Conservation (phyloP, 1,140 invertebrate genomes). For the Gonioctena quinquepunctata region DNA sequence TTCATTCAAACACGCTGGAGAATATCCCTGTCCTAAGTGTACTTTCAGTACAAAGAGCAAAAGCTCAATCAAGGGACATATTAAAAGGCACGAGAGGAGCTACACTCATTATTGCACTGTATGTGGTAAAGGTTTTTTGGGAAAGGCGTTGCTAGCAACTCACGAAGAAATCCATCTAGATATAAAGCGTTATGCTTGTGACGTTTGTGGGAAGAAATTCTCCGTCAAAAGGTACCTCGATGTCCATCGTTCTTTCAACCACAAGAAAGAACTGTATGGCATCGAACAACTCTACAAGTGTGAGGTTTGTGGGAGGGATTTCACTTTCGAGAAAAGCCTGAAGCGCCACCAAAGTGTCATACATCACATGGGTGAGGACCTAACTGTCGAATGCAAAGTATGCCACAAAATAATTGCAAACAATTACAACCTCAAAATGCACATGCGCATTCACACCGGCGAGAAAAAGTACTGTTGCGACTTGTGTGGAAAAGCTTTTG, state of each 20-base stretch:
- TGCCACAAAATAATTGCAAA: constrained; percentile 46
- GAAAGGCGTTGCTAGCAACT: constrained; percentile 49
- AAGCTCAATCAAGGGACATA: constrained; percentile 44
- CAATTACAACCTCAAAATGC: constrained; percentile 41
- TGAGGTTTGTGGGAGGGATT: constrained; percentile 40
- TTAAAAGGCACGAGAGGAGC: constrained; percentile 58
- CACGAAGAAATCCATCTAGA: constrained; percentile 52
- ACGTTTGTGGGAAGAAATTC: constrained; percentile 57
- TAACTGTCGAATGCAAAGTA: constrained; percentile 36
- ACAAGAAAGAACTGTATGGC: constrained; percentile 40
- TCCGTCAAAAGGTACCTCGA: constrained; percentile 52
- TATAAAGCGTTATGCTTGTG: constrained; percentile 52
- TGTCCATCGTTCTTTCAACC: constrained; percentile 47
- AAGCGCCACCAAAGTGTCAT: constrained; percentile 38
- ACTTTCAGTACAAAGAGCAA: constrained; percentile 19
- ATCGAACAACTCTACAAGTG: constrained; percentile 37
- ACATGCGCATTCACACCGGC: constrained; percentile 76
- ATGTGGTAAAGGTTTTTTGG: constrained; percentile 58
- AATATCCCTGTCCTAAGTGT: constrained; percentile 27
- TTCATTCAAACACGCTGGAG: constrained; percentile 18
- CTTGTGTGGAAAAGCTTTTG: constrained; percentile 74
- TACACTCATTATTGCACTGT: constrained; percentile 57
- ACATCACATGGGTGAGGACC: constrained; percentile 37
- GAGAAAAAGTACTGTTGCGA: constrained; percentile 80
- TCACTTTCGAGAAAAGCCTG: constrained; percentile 42